Conservation (phyloP, 2,888 invertebrate genomes). For the Amiota minor region DNA sequence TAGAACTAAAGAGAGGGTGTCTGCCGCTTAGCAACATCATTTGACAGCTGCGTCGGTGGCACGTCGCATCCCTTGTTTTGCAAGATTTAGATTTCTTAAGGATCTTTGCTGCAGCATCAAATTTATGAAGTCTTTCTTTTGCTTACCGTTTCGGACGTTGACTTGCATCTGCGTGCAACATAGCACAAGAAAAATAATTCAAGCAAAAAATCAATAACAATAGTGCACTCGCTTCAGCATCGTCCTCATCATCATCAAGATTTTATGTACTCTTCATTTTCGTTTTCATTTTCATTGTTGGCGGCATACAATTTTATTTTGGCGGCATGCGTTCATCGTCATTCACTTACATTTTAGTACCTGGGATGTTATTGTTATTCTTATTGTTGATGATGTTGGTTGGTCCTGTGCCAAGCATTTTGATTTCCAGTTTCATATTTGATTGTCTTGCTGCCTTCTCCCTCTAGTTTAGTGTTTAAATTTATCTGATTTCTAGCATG, state of each 20-base stretch:
- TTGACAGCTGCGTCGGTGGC: conserved; percentile 27
- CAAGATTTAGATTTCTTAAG: conserved; percentile 22
- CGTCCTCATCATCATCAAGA: neutral
- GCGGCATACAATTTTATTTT: conserved; percentile 7
- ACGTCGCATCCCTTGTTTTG: neutral
- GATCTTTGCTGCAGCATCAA: conserved; percentile 14
- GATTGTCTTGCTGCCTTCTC: neutral
- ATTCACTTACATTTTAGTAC: conserved; percentile 14
- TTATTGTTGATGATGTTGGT: conserved; percentile 14
- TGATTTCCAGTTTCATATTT: conserved; percentile 23
- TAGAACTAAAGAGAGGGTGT: conserved; percentile 4
- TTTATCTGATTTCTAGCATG: neutral
- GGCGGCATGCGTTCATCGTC: conserved; percentile 13
- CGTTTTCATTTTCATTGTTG: neutral
- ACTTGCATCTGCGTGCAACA: conserved; percentile 66
- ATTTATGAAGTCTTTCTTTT: conserved; percentile 36
- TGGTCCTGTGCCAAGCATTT: conserved; percentile 15
- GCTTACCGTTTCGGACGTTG: conserved; percentile 61
- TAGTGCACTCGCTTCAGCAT: conserved; percentile 37
- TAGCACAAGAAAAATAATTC: conserved; percentile 41
- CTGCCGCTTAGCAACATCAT: neutral
- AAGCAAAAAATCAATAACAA: conserved; percentile 46
- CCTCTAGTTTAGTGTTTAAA: neutral
- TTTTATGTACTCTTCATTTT: neutral
- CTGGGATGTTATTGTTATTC: conserved; percentile 11